Evolutionary conservation across 1,140 invertebrate genomes (phyloP).

Genomic region (Thereuonema tuberculata): DNA sequence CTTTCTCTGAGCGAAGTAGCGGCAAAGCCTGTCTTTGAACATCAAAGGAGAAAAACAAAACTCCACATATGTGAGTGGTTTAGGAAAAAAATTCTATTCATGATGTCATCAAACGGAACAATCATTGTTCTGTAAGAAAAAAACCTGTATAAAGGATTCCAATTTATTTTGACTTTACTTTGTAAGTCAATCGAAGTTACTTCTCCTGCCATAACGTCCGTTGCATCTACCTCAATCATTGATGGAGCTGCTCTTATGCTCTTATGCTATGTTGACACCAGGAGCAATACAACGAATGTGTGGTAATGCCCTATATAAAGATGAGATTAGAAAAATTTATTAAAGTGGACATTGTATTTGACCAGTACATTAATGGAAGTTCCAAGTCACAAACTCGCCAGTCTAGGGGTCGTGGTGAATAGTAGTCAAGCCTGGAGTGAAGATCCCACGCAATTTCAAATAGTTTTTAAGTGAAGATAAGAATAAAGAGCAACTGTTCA

Average conservation of each 20-base stretch:
- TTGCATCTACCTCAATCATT: background rate
- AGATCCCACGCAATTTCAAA: background rate
- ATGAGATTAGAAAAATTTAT: too few species aligned
- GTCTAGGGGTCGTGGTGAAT: background rate
- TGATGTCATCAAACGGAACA: too few species aligned
- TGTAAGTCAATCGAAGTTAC: background rate
- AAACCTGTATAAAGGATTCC: background rate
- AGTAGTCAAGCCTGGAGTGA: background rate
- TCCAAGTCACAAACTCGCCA: background rate
- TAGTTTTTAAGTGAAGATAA: background rate
- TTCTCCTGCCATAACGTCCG: background rate
- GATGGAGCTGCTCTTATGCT: background rate
- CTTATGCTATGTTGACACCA: background rate
- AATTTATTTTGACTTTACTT: background rate
- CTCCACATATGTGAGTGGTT: too few species aligned
- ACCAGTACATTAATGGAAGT: background rate
- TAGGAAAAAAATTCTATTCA: too few species aligned
- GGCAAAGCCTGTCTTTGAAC: too few species aligned
- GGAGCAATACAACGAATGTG: background rate
- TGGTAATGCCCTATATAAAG: background rate
- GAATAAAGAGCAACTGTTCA: background rate
- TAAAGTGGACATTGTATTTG: background rate
- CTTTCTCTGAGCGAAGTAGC: too few species aligned
- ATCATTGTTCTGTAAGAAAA: too few species aligned
- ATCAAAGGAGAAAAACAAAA: too few species aligned